Conservation (phyloP, 2,888 invertebrate genomes). For the Ischnura elegans region DNA sequence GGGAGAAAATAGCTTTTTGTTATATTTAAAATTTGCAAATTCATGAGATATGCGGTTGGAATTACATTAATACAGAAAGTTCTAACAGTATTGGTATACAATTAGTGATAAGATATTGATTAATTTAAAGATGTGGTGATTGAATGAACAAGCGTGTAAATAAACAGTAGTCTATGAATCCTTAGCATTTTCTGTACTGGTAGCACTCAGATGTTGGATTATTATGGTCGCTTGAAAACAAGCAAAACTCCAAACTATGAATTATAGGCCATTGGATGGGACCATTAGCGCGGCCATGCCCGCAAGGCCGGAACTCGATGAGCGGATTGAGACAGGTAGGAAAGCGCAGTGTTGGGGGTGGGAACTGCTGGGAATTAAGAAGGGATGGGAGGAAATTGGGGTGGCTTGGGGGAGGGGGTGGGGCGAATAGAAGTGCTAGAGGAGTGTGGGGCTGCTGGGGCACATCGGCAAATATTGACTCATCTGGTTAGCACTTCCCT, state of each 20-base stretch:
- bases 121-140: no score
- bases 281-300: neutral
- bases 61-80: no score
- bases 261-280: neutral
- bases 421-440: conserved; percentile 49
- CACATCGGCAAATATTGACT: conserved; percentile 59
- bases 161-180: no score
- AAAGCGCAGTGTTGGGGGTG: neutral
- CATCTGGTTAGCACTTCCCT: conserved; percentile 59
- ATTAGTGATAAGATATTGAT: no score
- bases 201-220: neutral
- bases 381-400: neutral
- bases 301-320: neutral
- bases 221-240: no score
- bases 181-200: no score
- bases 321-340: conserved; percentile 9
- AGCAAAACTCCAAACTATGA: no score
- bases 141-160: no score
- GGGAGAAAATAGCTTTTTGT: no score
- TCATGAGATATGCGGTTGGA: no score
- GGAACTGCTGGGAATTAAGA: conserved; percentile 16
- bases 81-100: no score
- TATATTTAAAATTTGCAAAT: no score
- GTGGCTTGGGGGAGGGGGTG: neutral
- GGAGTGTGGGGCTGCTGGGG: conserved; percentile 42